Base-by-base conservation (phyloP, 2,888 invertebrate genomes). In the Pristionchus exspectatus region DNA sequence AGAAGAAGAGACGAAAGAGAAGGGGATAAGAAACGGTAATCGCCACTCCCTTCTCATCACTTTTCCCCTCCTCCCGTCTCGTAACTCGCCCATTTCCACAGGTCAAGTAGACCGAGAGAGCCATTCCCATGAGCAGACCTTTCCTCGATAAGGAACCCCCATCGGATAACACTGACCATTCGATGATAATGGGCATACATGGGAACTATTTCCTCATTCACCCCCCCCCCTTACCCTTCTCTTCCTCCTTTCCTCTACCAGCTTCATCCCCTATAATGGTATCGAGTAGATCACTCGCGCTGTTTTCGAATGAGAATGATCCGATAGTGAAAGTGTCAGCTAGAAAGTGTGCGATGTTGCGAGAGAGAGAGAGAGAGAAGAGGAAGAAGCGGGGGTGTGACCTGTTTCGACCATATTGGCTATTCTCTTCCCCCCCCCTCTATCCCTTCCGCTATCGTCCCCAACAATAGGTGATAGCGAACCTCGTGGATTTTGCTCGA, bases 11-110 rank as follows among this genome's bases (percentile, higher is more conserved):
- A 44, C 3, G 44, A 38, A 30, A 33, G 72, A 30, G 72, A 30
- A 33, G 72, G 72, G 72, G 44, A 77, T 38, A 77, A 77, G 77
- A 77, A 77, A 77, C 77, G 77, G 77, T 77, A 77, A 77, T 77
- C 38, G 77, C 44, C n/a, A 38, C 77, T 44, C 44, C 44, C 44
- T 63, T 77, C 44, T 77, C 77, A 77, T 44, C 77, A 44, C 38
- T 77, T 77, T 44, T 38, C 77, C 44, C 27, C 44, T 24, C 3
- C 33, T 21, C 33, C 44, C 0, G 44, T 33, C n/a, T 33, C 72
- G n/a, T 69, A 12, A 72, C 30, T 38, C 38, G 38, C 38, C 38
- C 10, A 50, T 10, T 50, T 50, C 44, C 44, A 50, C 44, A 50
- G 4, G 44, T 50, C 44, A 50, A 50, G 44, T 50, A 50, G 9